Evolutionary conservation across 2,888 invertebrate genomes (phyloP).

Genomic region (Dasypogon diadema): DNA sequence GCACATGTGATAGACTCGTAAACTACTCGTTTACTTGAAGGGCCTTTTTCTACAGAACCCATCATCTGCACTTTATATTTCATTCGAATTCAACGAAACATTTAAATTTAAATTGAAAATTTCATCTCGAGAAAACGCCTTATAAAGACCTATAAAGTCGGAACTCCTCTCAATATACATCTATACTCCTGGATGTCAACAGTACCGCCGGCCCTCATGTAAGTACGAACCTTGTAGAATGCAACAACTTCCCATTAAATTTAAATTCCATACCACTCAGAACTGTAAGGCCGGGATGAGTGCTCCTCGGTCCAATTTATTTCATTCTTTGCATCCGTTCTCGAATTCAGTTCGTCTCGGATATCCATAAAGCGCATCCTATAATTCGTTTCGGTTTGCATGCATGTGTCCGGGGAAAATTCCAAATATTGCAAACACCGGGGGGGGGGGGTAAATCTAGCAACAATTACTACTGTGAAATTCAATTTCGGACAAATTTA

Average conservation of each 20-base stretch:
- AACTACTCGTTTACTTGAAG: too few relatives aligned
- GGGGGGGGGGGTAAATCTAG: too few relatives aligned
- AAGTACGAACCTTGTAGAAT: conserved; percentile 4
- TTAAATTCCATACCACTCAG: neutral
- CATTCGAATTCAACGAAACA: too few relatives aligned
- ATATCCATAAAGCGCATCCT: conserved; percentile 13
- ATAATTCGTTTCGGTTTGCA: neutral
- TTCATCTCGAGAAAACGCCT: neutral
- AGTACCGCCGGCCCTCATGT: too few relatives aligned
- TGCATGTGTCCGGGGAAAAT: neutral
- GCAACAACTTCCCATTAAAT: conserved; percentile 25
- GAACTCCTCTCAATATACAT: conserved; percentile 3
- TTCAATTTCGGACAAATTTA: conserved; percentile 25
- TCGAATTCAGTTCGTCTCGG: neutral
- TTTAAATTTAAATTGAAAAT: too few relatives aligned
- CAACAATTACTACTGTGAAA: conserved; percentile 16
- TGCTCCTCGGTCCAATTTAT: neutral
- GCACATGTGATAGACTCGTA: too few relatives aligned
- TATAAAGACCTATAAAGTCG: conserved; percentile 12
- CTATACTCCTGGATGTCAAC: neutral
- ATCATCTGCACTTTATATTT: too few relatives aligned
- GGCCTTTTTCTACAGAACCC: too few relatives aligned
- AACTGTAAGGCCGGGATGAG: neutral
- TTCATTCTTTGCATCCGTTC: neutral
- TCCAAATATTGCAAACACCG: conserved; percentile 1